These are phyloP conservation scores for Chaetophractus vellerosus DNA, from an alignment of 2,797 vertebrate species.

Conservation along the genomic window DNA sequence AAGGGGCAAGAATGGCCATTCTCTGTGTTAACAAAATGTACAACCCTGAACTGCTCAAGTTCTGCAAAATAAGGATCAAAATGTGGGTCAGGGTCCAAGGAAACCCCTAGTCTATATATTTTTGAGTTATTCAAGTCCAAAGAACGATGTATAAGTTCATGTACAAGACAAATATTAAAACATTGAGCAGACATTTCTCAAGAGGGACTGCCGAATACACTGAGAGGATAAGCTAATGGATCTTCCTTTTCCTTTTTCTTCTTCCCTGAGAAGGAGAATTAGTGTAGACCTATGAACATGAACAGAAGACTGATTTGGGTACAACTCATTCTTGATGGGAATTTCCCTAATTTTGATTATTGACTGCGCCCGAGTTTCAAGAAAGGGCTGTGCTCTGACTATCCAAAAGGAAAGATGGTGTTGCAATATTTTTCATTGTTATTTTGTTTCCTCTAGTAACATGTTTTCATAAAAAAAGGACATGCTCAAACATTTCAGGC, in stretches of 20 bases:
- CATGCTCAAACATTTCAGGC: neutral
- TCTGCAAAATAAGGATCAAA: neutral
- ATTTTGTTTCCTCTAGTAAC: neutral
- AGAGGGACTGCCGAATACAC: neutral
- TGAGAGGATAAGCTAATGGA: neutral
- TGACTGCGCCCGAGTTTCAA: neutral
- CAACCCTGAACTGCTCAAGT: neutral
- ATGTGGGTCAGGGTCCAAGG: neutral
- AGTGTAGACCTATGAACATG: neutral
- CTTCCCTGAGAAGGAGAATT: neutral
- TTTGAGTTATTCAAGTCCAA: neutral
- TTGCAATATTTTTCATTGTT: constrained; percentile 5
- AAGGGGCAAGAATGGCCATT: neutral
- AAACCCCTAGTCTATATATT: neutral
- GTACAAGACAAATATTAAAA: neutral
- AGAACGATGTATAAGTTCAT: neutral
- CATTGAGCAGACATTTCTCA: constrained; percentile 9
- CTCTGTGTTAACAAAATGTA: neutral
- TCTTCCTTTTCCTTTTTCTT: neutral
- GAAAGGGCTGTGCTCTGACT: neutral
- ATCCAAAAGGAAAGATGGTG: neutral
- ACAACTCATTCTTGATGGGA: neutral
- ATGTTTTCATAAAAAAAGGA: neutral
- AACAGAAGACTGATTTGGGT: neutral
- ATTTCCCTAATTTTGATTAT: neutral